A percentile compares a stretch with the other conserved stretches of the same genome.
These are phyloP conservation scores for Cartodere bifasciata DNA, from an alignment of 2,888 invertebrate species.

Conservation along the genomic window DNA sequence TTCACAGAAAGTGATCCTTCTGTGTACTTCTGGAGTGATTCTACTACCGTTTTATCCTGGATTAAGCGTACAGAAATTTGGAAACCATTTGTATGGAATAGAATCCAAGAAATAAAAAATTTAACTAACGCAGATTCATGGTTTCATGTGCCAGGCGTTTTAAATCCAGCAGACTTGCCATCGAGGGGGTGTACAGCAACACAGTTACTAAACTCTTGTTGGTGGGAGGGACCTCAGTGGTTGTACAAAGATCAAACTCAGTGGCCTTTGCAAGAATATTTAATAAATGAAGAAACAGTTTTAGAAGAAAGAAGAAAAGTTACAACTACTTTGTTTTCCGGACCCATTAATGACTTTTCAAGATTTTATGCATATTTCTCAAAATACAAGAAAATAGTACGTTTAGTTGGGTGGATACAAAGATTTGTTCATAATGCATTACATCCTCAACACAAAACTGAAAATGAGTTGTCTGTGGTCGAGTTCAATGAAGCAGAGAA, in stretches of 20 bases:
- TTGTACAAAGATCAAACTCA: slow-evolving; percentile 8
- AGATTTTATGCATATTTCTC: neutral
- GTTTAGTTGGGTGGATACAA: slow-evolving; percentile 16
- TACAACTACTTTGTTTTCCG: too few species aligned
- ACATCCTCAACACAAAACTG: neutral
- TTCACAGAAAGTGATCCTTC: slow-evolving; percentile 11
- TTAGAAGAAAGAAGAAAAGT: neutral
- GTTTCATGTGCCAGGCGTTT: slow-evolving; percentile 18
- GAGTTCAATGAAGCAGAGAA: neutral
- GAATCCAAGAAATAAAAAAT: slow-evolving; percentile 17
- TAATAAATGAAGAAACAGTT: neutral
- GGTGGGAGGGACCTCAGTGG: slow-evolving; percentile 23
- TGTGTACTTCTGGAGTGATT: slow-evolving; percentile 19
- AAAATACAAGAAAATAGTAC: slow-evolving; percentile 12
- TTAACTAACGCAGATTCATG: slow-evolving; percentile 13
- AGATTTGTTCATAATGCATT: slow-evolving; percentile 6
- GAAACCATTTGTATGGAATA: slow-evolving; percentile 18
- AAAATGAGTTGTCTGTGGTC: neutral
- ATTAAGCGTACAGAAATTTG: slow-evolving; percentile 16
- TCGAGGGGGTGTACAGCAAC: slow-evolving; percentile 18
- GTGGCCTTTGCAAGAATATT: neutral
- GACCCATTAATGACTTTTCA: too few species aligned
- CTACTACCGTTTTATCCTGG: slow-evolving; percentile 17
- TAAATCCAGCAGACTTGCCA: slow-evolving; percentile 21
- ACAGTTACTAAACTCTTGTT: slow-evolving; percentile 16